Base-by-base conservation (phyloP, 2,888 invertebrate species). In the Cotesia congregata region DNA sequence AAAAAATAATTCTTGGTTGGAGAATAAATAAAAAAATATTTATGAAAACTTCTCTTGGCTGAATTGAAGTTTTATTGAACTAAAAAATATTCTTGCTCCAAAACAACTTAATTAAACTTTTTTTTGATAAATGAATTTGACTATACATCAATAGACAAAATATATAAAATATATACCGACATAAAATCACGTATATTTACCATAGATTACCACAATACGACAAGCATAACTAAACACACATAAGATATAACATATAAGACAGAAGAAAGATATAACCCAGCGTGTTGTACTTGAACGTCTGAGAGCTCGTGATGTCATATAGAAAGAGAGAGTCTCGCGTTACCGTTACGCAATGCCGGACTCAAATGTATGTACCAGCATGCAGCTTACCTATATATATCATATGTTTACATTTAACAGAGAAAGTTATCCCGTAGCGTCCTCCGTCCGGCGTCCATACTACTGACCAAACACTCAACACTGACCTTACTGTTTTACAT, bases 311-410 rank as follows among this genome's bases (percentile, higher is more conserved):
- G 88, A 89, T 88, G 88, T 88, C 87, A 89, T 85, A 87, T 86
- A 87, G 86, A 88, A 87, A 88, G 88, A 88, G 88, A 89, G 89
- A 88, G 88, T 86, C 74, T 61, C 65, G 38, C 83, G 85, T 87
- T 87, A 86, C 86, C 87, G 88, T 88, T 88, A 87, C 86, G 88
- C 86, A 88, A 88, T 84, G 71, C 67, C 62, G 73, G 72, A 68
- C 74, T 74, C 76, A 72, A 67, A 75, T 67, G 64, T 59, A 41
- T 68, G 60, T 30, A 64, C 40, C 70, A 50, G 7, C 9, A 7
- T 50, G 50, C 12, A 50, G 50, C 50, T 50, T 50, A 60, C 67
- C 67, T 40, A 70, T 71, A 50, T 70, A 20, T 39, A 60, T 72
- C 41, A 61, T 77, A 60, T 74, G 73, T 69, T 59, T 69, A 70